Base-by-base conservation (phyloP, 2,888 invertebrate genomes). In the Microplitis deprimator region DNA sequence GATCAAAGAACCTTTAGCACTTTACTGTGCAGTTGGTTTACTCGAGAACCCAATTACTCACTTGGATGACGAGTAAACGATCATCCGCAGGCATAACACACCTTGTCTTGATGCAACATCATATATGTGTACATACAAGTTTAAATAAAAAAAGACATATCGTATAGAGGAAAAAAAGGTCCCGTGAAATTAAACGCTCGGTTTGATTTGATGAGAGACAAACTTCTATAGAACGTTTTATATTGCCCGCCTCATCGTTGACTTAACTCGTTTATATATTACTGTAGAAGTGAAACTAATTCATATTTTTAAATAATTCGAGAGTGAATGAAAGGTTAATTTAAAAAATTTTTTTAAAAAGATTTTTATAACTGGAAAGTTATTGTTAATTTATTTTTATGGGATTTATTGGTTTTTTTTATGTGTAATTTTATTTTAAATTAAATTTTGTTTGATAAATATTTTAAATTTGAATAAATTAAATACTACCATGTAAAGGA, bases 31-130 rank as follows among this genome's bases (percentile, higher is more conserved):
- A 65, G 29, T 65, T 38, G 20, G 64, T 61, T 59, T 68, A 65
- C 64, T 73, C 64, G 70, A 77, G 69, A 73, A 73, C 60, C 68
- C 69, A 70, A 70, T 73, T 73, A 77, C 40, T 62, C 70, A 71
- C 65, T 74, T 74, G 77, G 71, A 6, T 77, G 69, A 74, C 29
- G 60, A 67, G 74, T 39, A 40, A 68, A 16, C 40, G 20, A 71
- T 60, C 39, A 71, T 61, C 60, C 50, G 8, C 50, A 50, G 50
- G 13, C 50, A 13, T 13, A 13, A 70, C 13, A 59, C 20, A 20
- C 50, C 20, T 38, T 38, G 60, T 60, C 38, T 29, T 13, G 38
- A 70, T 70, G 62, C 39, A 62, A 62, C 17, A 8, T n/a, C 13
- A 39, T 60, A 20, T 61, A 61, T 50, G 50, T 50, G 50, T 50